Base-by-base conservation (phyloP, 2,113 vertebrate genomes). In the Megaceryle maxima region DNA sequence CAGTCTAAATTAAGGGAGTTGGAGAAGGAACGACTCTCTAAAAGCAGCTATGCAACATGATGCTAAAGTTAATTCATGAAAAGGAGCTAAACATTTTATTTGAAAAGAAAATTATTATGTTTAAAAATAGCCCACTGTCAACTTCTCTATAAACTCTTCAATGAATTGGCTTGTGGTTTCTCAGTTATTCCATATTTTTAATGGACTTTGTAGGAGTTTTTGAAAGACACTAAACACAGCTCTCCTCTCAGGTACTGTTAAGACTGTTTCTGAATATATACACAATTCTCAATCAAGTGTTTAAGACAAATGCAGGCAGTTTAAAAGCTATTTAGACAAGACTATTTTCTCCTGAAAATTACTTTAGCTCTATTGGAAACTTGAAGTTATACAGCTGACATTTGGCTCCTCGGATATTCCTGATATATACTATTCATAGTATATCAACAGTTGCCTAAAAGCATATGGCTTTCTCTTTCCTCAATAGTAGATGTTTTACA, bases 121-220 rank as follows among this genome's bases (percentile, higher is more conserved):
- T 95, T 96, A 62, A 94, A 94, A 95, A 89, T 79, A 94, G n/a
- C 21, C 69, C 46, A 31, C 53, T 87, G 78, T 48, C 57, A 95
- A 51, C 63, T 81, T 76, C 48, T 92, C 21, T 24, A 43, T 55
- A 88, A 94, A 82, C n/a, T 87, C 68, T 67, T 78, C 13, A 51
- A 60, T 68, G 83, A 75, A 51, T 16, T 81, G 80, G 44, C 31
- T 87, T 50, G 35, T 60, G 48, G 55, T 92, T 95, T 87, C 66
- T 64, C 63, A 90, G 56, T 64, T 84, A 76, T 72, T 81, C 48
- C 44, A 6, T 43, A 74, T 60, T 84, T 91, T 72, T 79, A 82
- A 93, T 68, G 66, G 60, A 60, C 43, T 85, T 89, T 15, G 13
- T 46, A 89, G 35, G n/a, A 81, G 35, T 57, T 89, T 92, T 78